Conservation (phyloP, 2,113 vertebrate species). For the Ginglymostoma cirratum region DNA sequence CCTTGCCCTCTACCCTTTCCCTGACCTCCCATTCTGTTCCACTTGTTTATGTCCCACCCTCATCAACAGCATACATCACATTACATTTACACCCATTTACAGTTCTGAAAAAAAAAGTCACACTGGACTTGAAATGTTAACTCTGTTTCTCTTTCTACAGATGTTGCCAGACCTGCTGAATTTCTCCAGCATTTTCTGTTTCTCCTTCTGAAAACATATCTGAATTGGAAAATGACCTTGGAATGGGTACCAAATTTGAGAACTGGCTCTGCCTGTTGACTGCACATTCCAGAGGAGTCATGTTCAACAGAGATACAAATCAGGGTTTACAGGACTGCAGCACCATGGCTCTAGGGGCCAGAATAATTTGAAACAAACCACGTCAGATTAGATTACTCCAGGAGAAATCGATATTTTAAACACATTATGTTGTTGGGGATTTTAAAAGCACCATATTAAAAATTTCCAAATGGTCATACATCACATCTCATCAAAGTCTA, state of each 20-base stretch:
- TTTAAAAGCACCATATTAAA: background rate
- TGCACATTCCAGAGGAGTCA: background rate
- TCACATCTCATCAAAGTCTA: background rate
- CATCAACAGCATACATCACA: no score
- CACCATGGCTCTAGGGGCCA: background rate
- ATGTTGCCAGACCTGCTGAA: no score
- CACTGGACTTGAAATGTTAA: no score
- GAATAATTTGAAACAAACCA: background rate
- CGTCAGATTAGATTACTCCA: background rate
- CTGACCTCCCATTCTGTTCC: no score
- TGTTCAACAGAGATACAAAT: background rate
- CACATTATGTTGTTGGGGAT: background rate
- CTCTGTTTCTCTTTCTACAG: no score
- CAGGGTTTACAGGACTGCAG: background rate
- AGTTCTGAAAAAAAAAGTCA: no score
- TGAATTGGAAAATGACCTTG: background rate
- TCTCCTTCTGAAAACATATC: no score
- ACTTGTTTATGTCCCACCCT: no score
- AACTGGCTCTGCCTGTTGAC: background rate
- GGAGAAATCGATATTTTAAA: background rate
- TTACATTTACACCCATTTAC: no score
- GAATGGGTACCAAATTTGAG: background rate
- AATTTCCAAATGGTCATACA: background rate
- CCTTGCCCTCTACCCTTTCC: no score
- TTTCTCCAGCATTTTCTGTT: no score